Percentiles rank a stretch among this genome's conserved stretches.
Evolutionary conservation across 2,888 invertebrate species (phyloP).

Genomic region (Agrochola lota): DNA sequence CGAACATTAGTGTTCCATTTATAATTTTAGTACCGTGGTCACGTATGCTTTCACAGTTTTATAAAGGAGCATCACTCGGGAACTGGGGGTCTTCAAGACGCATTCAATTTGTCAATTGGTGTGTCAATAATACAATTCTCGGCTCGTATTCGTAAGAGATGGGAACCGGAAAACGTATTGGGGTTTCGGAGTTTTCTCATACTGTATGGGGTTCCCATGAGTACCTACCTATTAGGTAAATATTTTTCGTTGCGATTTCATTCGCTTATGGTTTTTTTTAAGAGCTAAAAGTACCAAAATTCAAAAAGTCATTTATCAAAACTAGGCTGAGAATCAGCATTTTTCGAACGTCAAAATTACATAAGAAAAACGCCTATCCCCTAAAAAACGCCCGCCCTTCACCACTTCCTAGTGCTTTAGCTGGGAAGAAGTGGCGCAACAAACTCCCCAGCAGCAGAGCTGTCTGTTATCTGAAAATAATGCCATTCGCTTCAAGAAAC

Average conservation of each 20-base stretch:
- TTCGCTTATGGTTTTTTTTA: not conserved
- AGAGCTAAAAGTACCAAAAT: not conserved
- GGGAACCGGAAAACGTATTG: constrained; percentile 8
- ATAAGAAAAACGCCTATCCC: too few species aligned
- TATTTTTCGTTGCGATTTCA: not conserved
- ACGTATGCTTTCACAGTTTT: constrained; percentile 12
- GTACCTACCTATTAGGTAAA: not conserved
- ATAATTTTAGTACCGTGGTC: constrained; percentile 35
- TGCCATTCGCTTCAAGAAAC: not conserved
- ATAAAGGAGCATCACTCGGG: not conserved
- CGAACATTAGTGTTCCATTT: constrained; percentile 28
- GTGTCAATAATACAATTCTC: constrained; percentile 23
- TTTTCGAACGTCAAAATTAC: too few species aligned
- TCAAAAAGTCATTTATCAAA: too few species aligned
- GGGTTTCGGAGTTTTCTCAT: fast-evolving
- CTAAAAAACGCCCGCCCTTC: too few species aligned
- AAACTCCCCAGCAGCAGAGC: too few species aligned
- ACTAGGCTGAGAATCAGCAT: too few species aligned
- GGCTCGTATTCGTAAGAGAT: not conserved
- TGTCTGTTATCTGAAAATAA: not conserved
- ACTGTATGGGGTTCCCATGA: not conserved
- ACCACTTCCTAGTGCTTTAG: too few species aligned
- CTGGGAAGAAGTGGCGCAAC: too few species aligned
- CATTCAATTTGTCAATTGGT: constrained; percentile 34
- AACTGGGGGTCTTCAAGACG: constrained; percentile 4